These are phyloP conservation scores for Eumeta japonica DNA, from an alignment of 1,140 invertebrate genomes.

Conservation along the genomic window DNA sequence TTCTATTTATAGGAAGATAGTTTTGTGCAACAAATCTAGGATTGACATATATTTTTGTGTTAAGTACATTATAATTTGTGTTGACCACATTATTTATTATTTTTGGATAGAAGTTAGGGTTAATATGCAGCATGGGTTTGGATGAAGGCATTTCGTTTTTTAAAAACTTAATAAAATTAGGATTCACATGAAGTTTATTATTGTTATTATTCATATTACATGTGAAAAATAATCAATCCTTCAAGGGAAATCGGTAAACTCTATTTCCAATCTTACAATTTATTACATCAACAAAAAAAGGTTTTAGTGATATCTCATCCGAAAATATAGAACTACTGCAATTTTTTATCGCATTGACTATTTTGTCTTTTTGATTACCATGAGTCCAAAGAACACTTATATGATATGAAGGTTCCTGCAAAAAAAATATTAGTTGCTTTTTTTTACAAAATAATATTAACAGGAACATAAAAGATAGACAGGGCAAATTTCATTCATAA, in stretches of 20 bases:
- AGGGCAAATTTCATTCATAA: too few species aligned
- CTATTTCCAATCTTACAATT: constrained; percentile 43
- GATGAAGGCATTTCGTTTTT: not conserved
- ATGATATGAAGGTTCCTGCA: constrained; percentile 71
- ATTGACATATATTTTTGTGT: constrained; percentile 39
- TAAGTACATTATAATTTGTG: constrained; percentile 6
- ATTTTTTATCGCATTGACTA: constrained; percentile 30
- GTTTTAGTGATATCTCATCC: constrained; percentile 14
- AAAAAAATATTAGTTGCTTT: constrained; percentile 33
- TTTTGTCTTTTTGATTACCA: constrained; percentile 57
- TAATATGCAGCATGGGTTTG: constrained; percentile 18
- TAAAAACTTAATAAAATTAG: constrained; percentile 31
- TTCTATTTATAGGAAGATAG: too few species aligned
- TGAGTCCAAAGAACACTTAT: constrained; percentile 67
- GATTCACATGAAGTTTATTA: constrained; percentile 40
- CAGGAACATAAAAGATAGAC: constrained; percentile 3
- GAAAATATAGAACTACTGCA: constrained; percentile 24
- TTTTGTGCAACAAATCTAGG: constrained; percentile 33
- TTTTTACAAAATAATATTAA: too few species aligned
- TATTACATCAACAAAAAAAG: constrained; percentile 23
- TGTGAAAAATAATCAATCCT: constrained; percentile 6
- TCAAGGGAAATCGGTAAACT: constrained; percentile 28
- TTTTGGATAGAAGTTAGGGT: constrained; percentile 21
- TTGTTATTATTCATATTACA: constrained; percentile 16
- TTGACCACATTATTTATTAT: too few species aligned